These are phyloP conservation scores for Todus mexicanus DNA, from an alignment of 2,797 vertebrate genomes.

Conservation along the genomic window DNA sequence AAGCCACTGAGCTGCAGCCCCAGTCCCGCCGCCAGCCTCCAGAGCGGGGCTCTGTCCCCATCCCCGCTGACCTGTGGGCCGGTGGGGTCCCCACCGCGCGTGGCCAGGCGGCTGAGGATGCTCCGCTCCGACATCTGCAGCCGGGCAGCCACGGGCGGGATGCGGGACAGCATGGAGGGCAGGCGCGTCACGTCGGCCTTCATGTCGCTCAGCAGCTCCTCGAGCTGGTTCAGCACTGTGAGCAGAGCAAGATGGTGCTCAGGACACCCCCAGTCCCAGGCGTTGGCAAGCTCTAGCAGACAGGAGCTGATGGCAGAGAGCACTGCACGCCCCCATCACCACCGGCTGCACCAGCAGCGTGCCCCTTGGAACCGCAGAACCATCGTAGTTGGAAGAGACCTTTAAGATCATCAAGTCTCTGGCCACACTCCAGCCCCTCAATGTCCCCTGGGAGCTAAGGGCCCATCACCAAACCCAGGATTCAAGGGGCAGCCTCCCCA, in stretches of 20 bases:
- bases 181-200: conserved; percentile 95
- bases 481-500: background rate
- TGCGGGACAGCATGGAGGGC: conserved; percentile 95
- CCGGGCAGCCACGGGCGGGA: conserved; percentile 92
- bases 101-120: conserved; percentile 96
- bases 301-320: background rate
- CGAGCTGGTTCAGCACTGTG: conserved; percentile 96
- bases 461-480: background rate
- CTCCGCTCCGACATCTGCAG: conserved; percentile 98
- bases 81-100: conserved; percentile 86
- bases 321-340: accelerated
- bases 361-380: too few relatives aligned
- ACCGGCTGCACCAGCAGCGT: background rate
- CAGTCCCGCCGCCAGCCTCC: background rate
- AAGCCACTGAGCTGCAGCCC: background rate
- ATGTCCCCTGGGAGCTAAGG: background rate
- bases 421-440: background rate
- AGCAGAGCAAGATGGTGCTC: background rate
- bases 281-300: background rate
- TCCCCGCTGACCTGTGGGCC: conserved; percentile 84
- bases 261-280: background rate
- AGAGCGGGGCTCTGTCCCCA: accelerated
- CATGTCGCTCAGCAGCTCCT: conserved; percentile 98
- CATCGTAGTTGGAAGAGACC: too few relatives aligned
- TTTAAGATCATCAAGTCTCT: too few relatives aligned